Conservation (phyloP, 2,888 invertebrate genomes). For the Eudasyphora cyanicolor region DNA sequence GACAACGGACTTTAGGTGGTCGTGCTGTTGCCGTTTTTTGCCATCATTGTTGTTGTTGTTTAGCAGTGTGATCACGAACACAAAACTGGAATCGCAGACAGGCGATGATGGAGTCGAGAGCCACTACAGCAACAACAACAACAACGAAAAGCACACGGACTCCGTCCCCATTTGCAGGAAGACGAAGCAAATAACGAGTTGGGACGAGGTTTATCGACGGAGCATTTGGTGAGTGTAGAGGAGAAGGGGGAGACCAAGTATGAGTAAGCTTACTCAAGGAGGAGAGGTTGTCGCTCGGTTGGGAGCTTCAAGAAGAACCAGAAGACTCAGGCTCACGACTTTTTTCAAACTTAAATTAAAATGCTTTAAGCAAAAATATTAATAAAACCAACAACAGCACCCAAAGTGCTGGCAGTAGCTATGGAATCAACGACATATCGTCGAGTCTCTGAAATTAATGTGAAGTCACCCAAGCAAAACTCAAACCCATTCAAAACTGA, state of each 20-base stretch:
- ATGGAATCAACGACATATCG: constrained; percentile 26
- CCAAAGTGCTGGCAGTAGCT: neutral
- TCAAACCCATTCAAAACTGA: constrained; percentile 42
- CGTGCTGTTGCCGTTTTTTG: constrained; percentile 45
- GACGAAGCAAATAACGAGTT: constrained; percentile 65
- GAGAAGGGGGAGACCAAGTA: constrained; percentile 40
- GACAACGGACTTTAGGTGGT: constrained; percentile 64
- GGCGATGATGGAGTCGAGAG: constrained; percentile 26
- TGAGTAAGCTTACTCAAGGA: neutral
- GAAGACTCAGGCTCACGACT: constrained; percentile 53
- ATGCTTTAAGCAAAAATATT: constrained; percentile 50
- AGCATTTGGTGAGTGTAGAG: neutral
- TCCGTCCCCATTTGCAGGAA: constrained; percentile 56
- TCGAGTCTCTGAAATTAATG: constrained; percentile 61
- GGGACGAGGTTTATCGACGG: constrained; percentile 48
- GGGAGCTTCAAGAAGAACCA: neutral
- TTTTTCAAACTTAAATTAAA: constrained; percentile 56
- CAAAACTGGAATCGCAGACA: constrained; percentile 62
- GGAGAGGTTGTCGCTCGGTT: constrained; percentile 38
- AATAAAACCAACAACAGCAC: constrained; percentile 1
- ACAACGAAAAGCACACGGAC: neutral
- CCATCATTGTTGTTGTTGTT: constrained; percentile 22
- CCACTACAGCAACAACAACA: neutral
- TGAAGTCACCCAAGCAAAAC: constrained; percentile 64
- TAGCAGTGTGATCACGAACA: constrained; percentile 60